Evolutionary conservation across 2,888 invertebrate species (phyloP), one percentile per base, ranked within the genome.

Genomic region (Podabrus alpinus): DNA sequence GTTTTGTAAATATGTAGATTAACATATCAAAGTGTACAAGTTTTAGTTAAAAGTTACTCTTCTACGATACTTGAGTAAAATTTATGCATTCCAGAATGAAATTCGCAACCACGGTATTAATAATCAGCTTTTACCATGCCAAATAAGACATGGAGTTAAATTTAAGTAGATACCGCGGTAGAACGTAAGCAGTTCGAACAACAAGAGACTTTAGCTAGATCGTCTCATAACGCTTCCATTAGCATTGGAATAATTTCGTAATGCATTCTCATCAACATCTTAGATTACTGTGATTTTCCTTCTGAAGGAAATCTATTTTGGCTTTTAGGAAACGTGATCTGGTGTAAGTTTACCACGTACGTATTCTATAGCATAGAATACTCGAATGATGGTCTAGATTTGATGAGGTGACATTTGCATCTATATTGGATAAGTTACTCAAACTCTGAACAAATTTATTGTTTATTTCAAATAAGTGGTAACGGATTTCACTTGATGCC

Each of bases 231-330:
- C 76, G 73, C 74, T 72, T 74, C 76, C 74, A 76, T 76, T 74
- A 76, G 76, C 74, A 76, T 76, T 67, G 69, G 72, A 74, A 73
- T 73, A 76, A 76, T 74, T 68, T 62, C 66, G 72, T 71, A 76
- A 76, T 76, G 73, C 71, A 74, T 74, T 76, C 76, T 76, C 76
- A 74, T 76, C 76, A 76, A 72, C 76, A 74, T 76, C 74, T 76
- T 74, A 76, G 76, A 76, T 76, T 74, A 68, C 71, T 66, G 76
- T 69, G 74, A 76, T 76, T 76, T 70, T 70, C 24, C 76, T 59
- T 72, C 72, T 72, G 64, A 25, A 68, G 73, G 69, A 76, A 76
- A 76, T 76, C 76, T 72, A 76, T 76, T 76, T 76, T 68, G 60
- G 74, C 71, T 73, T 74, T 71, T 74, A 74, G 73, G 76, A 71